Base-by-base conservation (phyloP, 2,113 vertebrate species). In the Aleadryas rufinucha region DNA sequence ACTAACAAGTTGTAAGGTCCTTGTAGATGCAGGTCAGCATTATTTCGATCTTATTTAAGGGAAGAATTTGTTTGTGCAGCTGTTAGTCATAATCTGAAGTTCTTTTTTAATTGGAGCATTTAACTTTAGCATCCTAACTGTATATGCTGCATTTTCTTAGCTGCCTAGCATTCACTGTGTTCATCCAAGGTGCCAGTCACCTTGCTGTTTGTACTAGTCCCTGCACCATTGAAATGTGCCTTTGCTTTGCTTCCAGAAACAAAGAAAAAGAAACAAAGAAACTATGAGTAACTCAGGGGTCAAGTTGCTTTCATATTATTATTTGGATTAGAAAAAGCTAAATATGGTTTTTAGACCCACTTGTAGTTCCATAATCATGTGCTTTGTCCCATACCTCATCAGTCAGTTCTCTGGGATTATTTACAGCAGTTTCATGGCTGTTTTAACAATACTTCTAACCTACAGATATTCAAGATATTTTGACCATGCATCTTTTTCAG, bases 201-300 rank as follows among this genome's bases (percentile, higher is more conserved):
- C 77, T 92, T 93, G 57, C 83, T 61, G 50, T 68, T 96, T 90
- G 64, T 78, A 63, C 60, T 90, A 45, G 26, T 60, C 47, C 56
- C 57, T 89, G 59, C 63, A 76, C 18, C 89, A 82, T 26, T 80
- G 91, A 95, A 92, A 90, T 23, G 27, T 52, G 47, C 53, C 52
- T 93, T 92, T 64, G 23, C 50, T 92, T 80, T 77, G 21, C 54
- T 72, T 93, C 84, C 61, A 70, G 13, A 96, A 94, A 85, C n/a
- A 39, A 26, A 89, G 39, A 90, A 88, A 91, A 94, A 92, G 7
- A 61, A n/a, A n/a, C n/a, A n/a, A n/a, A 57, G 39, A 30, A 97
- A 86, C 33, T 94, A 87, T 74, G 68, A 82, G 24, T 50, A 45
- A 76, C 7, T 79, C 30, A 22, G 28, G 26, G 21, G 22, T 37